phyloP scores from a whole-genome alignment of 2,113 vertebrate genomes.

The Physeter macrocephalus region DNA sequence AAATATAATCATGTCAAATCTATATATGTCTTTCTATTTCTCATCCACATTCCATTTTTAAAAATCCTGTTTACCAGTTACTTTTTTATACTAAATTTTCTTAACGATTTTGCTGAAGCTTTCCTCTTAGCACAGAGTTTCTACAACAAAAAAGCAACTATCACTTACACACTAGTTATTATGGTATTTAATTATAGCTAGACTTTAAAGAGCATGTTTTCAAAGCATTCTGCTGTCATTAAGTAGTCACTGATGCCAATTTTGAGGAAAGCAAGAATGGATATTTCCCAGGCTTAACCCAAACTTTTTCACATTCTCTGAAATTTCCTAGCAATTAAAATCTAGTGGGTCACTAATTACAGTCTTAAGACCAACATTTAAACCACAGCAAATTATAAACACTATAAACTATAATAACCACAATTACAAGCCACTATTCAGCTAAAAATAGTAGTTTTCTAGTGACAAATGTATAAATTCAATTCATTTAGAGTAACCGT shows the following conservation, averaged over 20 bases:
- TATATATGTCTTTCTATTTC: not conserved
- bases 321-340: constrained; percentile 58
- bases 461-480: constrained; percentile 17
- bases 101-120: constrained; percentile 25
- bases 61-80: not conserved
- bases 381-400: constrained; percentile 53
- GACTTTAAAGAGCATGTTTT: constrained; percentile 21
- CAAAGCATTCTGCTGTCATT: constrained; percentile 45
- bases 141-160: constrained; percentile 32
- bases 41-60: not conserved
- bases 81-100: constrained; percentile 17
- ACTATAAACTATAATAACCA: constrained; percentile 22
- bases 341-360: constrained; percentile 9
- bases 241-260: constrained; percentile 16
- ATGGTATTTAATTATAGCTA: constrained; percentile 36
- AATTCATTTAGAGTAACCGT: not conserved
- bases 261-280: constrained; percentile 49
- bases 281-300: not conserved
- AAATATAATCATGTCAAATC: not conserved
- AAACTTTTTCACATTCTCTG: constrained; percentile 48
- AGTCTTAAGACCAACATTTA: constrained; percentile 35
- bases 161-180: constrained; percentile 27
- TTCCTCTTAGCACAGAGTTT: constrained; percentile 36
- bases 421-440: constrained; percentile 22
- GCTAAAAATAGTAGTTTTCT: constrained; percentile 41